These are phyloP conservation scores for Mythimna impura DNA, from an alignment of 2,888 invertebrate genomes.

Conservation along the genomic window DNA sequence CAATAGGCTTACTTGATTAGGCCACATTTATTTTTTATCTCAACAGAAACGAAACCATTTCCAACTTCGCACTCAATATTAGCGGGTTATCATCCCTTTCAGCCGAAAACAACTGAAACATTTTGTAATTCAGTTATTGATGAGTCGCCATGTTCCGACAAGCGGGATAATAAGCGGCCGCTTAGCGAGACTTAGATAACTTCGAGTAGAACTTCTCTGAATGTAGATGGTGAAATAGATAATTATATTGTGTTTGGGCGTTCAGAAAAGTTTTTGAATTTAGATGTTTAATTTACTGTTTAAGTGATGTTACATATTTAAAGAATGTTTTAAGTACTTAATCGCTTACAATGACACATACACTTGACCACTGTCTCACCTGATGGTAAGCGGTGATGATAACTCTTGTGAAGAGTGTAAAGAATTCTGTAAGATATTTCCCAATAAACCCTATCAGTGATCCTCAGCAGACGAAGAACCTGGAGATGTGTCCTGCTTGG, in stretches of 20 bases:
- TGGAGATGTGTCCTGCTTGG: too few species aligned
- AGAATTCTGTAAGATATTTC: too few species aligned
- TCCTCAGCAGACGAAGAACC: too few species aligned
- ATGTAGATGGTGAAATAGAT: constrained; percentile 40
- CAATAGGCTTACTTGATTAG: neutral
- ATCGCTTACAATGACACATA: neutral
- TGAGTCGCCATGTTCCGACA: constrained; percentile 44
- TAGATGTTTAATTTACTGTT: constrained; percentile 4
- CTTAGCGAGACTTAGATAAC: constrained; percentile 47
- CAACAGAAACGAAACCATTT: neutral
- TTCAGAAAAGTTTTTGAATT: constrained; percentile 19
- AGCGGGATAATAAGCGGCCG: constrained; percentile 40
- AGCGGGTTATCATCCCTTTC: constrained; percentile 27
- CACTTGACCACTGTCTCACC: neutral
- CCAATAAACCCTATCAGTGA: too few species aligned
- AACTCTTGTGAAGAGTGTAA: too few species aligned
- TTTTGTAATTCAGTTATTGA: constrained; percentile 55
- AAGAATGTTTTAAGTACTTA: neutral
- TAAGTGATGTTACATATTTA: neutral
- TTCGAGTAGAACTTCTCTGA: constrained; percentile 32
- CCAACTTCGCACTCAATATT: constrained; percentile 6
- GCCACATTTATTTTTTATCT: neutral
- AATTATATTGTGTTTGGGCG: constrained; percentile 28
- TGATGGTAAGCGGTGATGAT: neutral
- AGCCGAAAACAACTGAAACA: constrained; percentile 34